Base-by-base conservation (phyloP, 2,797 vertebrate species). In the Craterocephalus amniculus region DNA sequence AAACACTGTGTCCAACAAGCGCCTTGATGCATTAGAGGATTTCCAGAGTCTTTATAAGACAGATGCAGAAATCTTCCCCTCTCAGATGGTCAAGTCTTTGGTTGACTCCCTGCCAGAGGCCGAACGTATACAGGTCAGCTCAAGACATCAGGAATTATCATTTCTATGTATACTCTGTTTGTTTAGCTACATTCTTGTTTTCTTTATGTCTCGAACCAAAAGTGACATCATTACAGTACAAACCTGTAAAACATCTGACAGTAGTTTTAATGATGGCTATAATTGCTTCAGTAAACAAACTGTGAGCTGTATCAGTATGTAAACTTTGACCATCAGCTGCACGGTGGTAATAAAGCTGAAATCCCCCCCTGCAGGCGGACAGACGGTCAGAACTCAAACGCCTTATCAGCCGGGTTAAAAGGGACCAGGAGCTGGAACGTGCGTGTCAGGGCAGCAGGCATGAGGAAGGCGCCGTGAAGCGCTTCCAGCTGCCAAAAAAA, bases 31-130 rank as follows among this genome's bases (percentile, higher is more conserved):
- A 1, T 93, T 99, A 64, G 92, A 91, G 67, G 98, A 99, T 82
- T 99, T 99, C 86, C 96, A 99, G 91, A 97, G 93, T 80, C 95
- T 99, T 29, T 96, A 97, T 59, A 97, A 95, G 89, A 99, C 96
- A 0, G 98, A 99, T 76, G 90, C 96, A 0, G 87, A 95, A 31
- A 97, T 99, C 85, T 98, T 99, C 70, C 98, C 98, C 0, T 90
- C 91, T 1, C 95, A 96, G 32, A 94, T 99, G 62, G 96, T 97
- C 26, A 94, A 91, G 83, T 90, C 92, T 8, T 79, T 96, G 54
- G 93, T 96, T 26, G 94, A 94, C 75, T 95, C 88, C 0, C 78
- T 99, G 81, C 80, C 91, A 1, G 88, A 83, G 8, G 63, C 80
- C 0, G 95, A 97, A 67, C 92, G 95, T 1, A 60, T 59, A 29